Percentiles rank a stretch among this genome's conserved stretches.
Conservation (phyloP, 2,888 invertebrate species). For the Catocala fraxini region DNA sequence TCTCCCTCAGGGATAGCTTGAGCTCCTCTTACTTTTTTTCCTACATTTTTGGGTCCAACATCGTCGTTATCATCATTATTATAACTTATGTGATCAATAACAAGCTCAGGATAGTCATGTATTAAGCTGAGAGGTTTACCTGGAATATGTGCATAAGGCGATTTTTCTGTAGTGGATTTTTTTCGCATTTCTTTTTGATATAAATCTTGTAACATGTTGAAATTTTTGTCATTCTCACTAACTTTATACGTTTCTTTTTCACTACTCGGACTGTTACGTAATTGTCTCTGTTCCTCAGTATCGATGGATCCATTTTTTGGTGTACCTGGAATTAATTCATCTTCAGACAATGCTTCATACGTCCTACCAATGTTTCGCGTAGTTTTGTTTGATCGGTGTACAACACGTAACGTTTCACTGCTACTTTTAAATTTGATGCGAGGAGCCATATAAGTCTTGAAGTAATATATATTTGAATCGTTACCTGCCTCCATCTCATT, state of each 20-base stretch:
- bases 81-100: conserved; percentile 34
- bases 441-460: conserved; percentile 40
- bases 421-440: conserved; percentile 25
- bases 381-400: conserved; percentile 16
- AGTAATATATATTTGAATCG: conserved; percentile 55
- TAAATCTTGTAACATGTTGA: conserved; percentile 18
- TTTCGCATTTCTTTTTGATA: conserved; percentile 17
- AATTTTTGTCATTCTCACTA: conserved; percentile 14
- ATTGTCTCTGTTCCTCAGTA: conserved; percentile 9
- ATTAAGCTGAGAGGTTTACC: conserved; percentile 18
- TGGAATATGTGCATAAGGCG: conserved; percentile 2
- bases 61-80: conserved; percentile 25
- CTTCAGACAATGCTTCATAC: conserved; percentile 15
- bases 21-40: conserved; percentile 11
- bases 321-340: conserved; percentile 19
- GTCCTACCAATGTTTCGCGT: conserved; percentile 14
- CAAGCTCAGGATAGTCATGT: conserved; percentile 33
- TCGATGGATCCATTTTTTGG: conserved; percentile 12
- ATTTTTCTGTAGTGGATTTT: conserved; percentile 15
- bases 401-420: conserved; percentile 10
- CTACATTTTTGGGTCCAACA: conserved; percentile 1
- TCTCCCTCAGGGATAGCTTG: background rate
- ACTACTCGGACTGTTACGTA: conserved; percentile 7
- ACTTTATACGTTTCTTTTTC: conserved; percentile 8
- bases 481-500: conserved; percentile 25